A percentile compares a stretch with the other conserved stretches of the same genome.
phyloP scores from a whole-genome alignment of 2,113 vertebrate species.

The Protomyctophum bolini region DNA sequence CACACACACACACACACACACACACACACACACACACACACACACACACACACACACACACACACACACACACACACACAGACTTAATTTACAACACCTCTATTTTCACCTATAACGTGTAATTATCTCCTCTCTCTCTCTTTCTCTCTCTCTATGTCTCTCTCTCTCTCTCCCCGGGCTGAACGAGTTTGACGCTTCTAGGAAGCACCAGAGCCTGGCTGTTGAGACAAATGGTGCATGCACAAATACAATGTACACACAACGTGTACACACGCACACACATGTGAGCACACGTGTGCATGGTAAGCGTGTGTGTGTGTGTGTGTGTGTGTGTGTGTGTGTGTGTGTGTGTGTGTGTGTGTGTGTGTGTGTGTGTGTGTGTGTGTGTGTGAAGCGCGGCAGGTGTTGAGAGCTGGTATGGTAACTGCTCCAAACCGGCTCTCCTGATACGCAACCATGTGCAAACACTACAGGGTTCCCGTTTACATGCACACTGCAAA shows the following conservation, averaged over 20 bases:
- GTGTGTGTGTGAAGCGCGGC: conserved; percentile 26
- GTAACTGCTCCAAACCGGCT: conserved; percentile 29
- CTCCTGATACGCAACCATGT: conserved; percentile 9
- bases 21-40: not conserved
- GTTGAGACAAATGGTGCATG: not conserved
- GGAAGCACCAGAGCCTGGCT: conserved; percentile 6
- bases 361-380: no score
- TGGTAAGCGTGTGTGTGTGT: no score
- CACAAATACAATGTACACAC: no score
- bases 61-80: no score
- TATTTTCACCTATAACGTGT: conserved; percentile 51
- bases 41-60: no score
- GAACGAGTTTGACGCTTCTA: conserved; percentile 19
- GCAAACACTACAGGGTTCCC: not conserved
- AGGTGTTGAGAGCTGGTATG: conserved; percentile 38
- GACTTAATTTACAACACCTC: conserved; percentile 1
- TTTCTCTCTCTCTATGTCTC: not conserved
- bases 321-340: not conserved
- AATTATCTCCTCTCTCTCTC: conserved; percentile 6
- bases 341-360: no score
- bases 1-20: conserved; percentile 1
- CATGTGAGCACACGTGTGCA: no score
- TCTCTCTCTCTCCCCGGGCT: not conserved
- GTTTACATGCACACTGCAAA: conserved; percentile 16
- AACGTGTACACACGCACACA: no score